Percentiles rank a stretch among this genome's conserved stretches.
Conservation (phyloP, 2,113 vertebrate genomes). For the Microcebus ravelobensis region DNA sequence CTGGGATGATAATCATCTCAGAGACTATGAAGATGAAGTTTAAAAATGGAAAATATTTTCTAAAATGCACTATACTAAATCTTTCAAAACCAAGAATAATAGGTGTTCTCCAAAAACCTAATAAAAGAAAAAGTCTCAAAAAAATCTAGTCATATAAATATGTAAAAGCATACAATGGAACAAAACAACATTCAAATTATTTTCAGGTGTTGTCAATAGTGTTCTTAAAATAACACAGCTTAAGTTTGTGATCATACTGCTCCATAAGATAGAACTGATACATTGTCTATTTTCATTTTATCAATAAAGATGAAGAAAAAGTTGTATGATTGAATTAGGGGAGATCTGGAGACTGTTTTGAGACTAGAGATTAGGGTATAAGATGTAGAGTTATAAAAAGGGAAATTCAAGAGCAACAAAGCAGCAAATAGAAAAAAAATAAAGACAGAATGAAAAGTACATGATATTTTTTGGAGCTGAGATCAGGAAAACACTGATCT, state of each 20-base stretch:
- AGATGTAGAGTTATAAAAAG: neutral
- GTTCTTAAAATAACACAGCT: neutral
- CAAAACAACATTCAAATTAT: neutral
- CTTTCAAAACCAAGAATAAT: conserved; percentile 29
- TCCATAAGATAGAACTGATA: neutral
- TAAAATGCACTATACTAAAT: neutral
- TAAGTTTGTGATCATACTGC: neutral
- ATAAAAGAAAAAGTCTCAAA: neutral
- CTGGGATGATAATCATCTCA: neutral
- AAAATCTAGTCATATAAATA: neutral
- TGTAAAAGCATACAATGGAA: neutral
- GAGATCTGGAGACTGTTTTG: neutral
- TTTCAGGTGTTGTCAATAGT: neutral
- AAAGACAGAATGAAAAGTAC: neutral
- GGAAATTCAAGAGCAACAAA: conserved; percentile 2
- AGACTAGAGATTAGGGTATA: neutral
- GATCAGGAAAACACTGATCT: too few species aligned
- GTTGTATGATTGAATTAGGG: neutral
- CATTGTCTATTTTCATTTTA: neutral
- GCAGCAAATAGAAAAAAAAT: neutral
- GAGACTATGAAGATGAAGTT: neutral
- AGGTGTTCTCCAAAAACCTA: conserved; percentile 20
- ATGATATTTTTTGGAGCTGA: neutral
- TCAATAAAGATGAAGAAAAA: conserved; percentile 15
- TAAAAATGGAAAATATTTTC: conserved; percentile 9